Evolutionary conservation across 2,797 vertebrate genomes (phyloP).

Genomic region (Pristis pectinata): DNA sequence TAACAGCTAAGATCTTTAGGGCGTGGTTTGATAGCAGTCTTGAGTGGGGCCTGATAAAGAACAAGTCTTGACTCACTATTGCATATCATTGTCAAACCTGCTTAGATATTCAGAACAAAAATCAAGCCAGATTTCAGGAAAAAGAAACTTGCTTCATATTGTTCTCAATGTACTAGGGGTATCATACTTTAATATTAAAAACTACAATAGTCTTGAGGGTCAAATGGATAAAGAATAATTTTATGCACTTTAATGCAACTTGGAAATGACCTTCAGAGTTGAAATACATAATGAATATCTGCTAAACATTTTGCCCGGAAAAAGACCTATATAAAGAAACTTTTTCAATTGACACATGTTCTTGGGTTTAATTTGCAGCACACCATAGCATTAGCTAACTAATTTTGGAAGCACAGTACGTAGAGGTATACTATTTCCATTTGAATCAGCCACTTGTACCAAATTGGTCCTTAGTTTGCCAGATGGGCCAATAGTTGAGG

Average conservation of each 20-base stretch:
- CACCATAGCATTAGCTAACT: constrained; percentile 67
- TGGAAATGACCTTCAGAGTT: constrained; percentile 24
- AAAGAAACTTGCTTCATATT: background rate
- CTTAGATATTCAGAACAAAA: background rate
- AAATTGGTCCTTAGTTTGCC: constrained; percentile 87
- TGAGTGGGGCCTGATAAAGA: background rate
- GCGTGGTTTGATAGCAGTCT: background rate
- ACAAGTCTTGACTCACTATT: background rate
- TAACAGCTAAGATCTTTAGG: background rate
- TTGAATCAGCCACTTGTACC: constrained; percentile 64
- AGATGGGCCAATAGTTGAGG: constrained; percentile 65
- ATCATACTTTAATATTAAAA: constrained; percentile 28
- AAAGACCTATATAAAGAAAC: constrained; percentile 28
- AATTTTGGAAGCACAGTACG: constrained; percentile 91
- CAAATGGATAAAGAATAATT: constrained; percentile 35
- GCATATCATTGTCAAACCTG: background rate
- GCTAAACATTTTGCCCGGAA: constrained; percentile 27
- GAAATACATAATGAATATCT: constrained; percentile 19
- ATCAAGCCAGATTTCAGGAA: background rate
- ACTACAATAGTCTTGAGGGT: constrained; percentile 28
- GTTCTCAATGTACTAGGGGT: background rate
- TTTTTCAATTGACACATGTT: constrained; percentile 34
- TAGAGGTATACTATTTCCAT: constrained; percentile 72
- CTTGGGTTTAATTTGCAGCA: constrained; percentile 32
- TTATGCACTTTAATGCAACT: constrained; percentile 34